Evolutionary conservation across 2,888 invertebrate species (phyloP).

Genomic region (Ectemnius continuus): DNA sequence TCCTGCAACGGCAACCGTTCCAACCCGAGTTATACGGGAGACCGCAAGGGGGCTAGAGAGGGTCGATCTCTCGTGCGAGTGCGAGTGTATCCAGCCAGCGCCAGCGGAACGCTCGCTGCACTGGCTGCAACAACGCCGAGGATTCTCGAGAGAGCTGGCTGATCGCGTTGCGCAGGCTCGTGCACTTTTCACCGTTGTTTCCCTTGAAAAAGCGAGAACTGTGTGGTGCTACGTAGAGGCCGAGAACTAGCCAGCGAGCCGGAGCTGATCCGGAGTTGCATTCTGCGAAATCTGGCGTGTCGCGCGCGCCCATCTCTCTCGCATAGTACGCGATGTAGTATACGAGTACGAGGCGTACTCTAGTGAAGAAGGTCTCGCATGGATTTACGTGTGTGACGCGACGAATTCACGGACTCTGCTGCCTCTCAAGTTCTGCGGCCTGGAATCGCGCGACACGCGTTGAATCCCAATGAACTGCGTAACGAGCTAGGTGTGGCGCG

Average conservation of each 20-base stretch:
- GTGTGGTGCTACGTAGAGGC: background rate
- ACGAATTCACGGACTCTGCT: constrained; percentile 1
- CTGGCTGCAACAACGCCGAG: constrained; percentile 5
- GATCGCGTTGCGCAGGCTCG: constrained; percentile 23
- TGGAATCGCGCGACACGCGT: constrained; percentile 34
- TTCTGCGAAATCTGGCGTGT: background rate
- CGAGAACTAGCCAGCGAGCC: background rate
- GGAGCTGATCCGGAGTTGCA: too few relatives aligned
- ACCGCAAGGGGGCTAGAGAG: constrained; percentile 21
- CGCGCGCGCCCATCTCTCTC: too few relatives aligned
- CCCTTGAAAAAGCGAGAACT: constrained; percentile 18
- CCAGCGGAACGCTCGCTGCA: constrained; percentile 29
- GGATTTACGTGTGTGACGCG: constrained; percentile 14
- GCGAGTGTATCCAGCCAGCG: constrained; percentile 16
- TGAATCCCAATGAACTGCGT: constrained; percentile 48
- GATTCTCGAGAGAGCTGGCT: background rate
- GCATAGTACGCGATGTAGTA: too few relatives aligned
- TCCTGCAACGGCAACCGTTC: constrained; percentile 29
- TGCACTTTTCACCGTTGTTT: constrained; percentile 32
- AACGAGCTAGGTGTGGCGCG: constrained; percentile 59
- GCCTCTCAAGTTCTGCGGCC: background rate
- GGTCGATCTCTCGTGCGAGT: constrained; percentile 14
- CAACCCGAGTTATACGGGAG: constrained; percentile 10
- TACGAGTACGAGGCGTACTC: too few relatives aligned
- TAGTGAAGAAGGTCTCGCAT: constrained; percentile 3